Percentiles rank a stretch among this genome's conserved stretches.
Evolutionary conservation across 1,140 invertebrate genomes (phyloP).

Genomic region (Orius insidiosus): DNA sequence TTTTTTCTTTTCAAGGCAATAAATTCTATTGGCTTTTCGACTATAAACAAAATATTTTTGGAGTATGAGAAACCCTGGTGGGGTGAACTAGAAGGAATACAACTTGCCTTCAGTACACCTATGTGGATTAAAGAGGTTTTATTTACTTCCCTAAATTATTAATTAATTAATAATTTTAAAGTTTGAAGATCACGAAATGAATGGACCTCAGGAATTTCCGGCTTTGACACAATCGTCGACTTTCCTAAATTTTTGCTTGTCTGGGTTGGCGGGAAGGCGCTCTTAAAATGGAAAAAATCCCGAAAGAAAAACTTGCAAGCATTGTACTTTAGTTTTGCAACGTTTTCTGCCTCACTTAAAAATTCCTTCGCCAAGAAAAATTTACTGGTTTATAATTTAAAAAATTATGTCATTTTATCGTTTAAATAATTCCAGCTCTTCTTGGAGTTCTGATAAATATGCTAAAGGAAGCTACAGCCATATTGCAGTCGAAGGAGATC

Average conservation of each 20-base stretch:
- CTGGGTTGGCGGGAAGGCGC: conserved; percentile 60
- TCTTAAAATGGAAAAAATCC: conserved; percentile 40
- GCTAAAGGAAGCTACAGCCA: conserved; percentile 10
- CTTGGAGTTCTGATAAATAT: conserved; percentile 7
- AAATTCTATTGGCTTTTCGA: conserved; percentile 42
- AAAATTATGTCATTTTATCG: neutral
- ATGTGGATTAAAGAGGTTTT: neutral
- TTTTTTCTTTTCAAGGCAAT: conserved; percentile 27
- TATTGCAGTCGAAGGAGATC: neutral
- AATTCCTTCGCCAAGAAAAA: too few relatives aligned
- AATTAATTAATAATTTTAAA: neutral
- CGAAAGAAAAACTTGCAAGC: conserved; percentile 35
- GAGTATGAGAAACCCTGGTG: conserved; percentile 49
- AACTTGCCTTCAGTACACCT: conserved; percentile 20
- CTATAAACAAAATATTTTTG: conserved; percentile 57
- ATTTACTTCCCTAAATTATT: too few relatives aligned
- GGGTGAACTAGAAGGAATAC: conserved; percentile 39
- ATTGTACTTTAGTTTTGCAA: conserved; percentile 35
- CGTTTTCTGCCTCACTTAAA: conserved; percentile 21
- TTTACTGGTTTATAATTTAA: too few relatives aligned
- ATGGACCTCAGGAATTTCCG: conserved; percentile 37
- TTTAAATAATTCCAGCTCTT: conserved; percentile 6
- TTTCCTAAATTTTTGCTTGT: conserved; percentile 42
- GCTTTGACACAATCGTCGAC: conserved; percentile 42
- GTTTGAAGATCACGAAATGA: conserved; percentile 6